These are phyloP conservation scores for Chymomyza procnemis DNA, from an alignment of 2,888 invertebrate species.

Conservation along the genomic window DNA sequence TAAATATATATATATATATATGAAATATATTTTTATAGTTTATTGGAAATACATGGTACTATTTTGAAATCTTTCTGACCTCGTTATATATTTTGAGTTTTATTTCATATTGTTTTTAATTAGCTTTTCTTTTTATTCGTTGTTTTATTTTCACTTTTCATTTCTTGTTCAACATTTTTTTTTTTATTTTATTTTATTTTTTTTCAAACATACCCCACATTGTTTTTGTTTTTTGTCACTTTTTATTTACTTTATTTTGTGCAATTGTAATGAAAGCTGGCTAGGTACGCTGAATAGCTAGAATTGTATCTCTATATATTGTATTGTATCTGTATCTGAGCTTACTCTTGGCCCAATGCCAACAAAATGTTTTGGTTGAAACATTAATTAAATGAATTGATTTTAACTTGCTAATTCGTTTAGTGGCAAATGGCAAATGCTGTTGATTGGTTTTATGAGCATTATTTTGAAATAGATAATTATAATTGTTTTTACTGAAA, in stretches of 20 bases:
- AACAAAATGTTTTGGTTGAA: constrained; percentile 57
- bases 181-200: not conserved
- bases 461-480: too few relatives aligned
- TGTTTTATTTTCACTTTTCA: not conserved
- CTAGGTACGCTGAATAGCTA: constrained; percentile 11
- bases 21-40: not conserved
- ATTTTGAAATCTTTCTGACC: constrained; percentile 11
- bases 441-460: not conserved
- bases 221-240: constrained; percentile 23
- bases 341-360: constrained; percentile 50
- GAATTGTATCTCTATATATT: constrained; percentile 22
- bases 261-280: not conserved
- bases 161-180: not conserved
- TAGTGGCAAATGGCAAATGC: not conserved
- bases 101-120: not conserved
- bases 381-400: constrained; percentile 45
- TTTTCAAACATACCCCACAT: not conserved
- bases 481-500: not conserved
- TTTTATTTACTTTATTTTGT: not conserved
- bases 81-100: not conserved
- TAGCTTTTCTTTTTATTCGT: not conserved
- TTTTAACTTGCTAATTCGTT: not conserved
- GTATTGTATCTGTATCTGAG: constrained; percentile 31
- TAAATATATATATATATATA: too few relatives aligned
- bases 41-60: not conserved